Percentiles rank a stretch among this genome's conserved stretches.
Conservation (phyloP, 1,140 invertebrate genomes). For the Chelonus insularis region DNA sequence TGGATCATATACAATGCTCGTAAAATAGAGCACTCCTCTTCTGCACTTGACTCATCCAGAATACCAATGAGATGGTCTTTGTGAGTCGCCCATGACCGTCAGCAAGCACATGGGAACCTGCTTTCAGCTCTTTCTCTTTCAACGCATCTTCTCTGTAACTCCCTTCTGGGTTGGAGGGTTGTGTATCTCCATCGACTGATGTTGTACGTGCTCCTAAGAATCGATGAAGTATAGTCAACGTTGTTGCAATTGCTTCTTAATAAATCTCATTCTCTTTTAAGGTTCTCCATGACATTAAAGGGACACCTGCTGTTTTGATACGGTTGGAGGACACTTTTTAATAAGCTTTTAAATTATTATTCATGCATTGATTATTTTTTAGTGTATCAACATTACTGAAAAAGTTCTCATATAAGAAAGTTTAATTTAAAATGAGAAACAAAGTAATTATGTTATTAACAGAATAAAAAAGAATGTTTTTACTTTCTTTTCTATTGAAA, state of each 20-base stretch:
- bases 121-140: not conserved
- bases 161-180: constrained; percentile 17
- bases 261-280: constrained; percentile 3
- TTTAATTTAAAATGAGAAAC: too few species aligned
- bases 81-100: not conserved
- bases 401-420: too few species aligned
- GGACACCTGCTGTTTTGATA: constrained; percentile 10
- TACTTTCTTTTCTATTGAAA: not conserved
- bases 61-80: constrained; percentile 42
- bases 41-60: constrained; percentile 32
- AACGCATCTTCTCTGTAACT: not conserved
- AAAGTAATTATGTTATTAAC: too few species aligned
- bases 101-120: constrained; percentile 23
- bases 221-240: not conserved
- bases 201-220: not conserved
- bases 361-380: too few species aligned
- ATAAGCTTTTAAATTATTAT: too few species aligned
- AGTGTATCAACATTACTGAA: too few species aligned
- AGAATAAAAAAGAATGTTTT: too few species aligned
- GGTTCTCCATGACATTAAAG: not conserved
- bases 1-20: constrained; percentile 45
- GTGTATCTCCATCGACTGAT: not conserved
- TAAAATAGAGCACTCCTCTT: constrained; percentile 45
- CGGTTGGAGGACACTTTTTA: not conserved
- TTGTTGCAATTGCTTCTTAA: constrained; percentile 12